A percentile compares a stretch with the other conserved stretches of the same genome.
Conservation (phyloP, 2,888 invertebrate genomes). For the Eugnorisma glareosa region DNA sequence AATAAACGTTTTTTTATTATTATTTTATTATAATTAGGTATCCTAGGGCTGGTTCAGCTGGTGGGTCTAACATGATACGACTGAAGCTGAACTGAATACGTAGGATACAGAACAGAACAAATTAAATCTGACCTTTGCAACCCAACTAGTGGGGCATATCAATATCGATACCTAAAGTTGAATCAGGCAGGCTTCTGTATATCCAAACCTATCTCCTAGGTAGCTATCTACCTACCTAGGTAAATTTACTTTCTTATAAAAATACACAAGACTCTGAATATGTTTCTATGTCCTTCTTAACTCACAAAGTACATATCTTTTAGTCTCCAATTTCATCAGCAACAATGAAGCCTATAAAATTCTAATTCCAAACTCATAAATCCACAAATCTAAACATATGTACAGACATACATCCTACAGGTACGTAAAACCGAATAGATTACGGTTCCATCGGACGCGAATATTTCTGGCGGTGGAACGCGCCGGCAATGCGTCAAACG, state of each 20-base stretch:
- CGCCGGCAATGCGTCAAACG: slow-evolving; percentile 85
- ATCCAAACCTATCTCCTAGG: neutral
- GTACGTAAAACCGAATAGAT: slow-evolving; percentile 62
- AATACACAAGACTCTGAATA: neutral
- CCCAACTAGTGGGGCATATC: neutral
- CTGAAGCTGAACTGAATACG: neutral
- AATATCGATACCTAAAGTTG: slow-evolving; percentile 7
- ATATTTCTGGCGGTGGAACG: slow-evolving; percentile 74
- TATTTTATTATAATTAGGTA: too few relatives aligned
- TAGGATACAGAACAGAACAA: neutral
- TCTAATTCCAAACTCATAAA: slow-evolving; percentile 50
- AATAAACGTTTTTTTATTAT: too few relatives aligned
- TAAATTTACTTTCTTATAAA: neutral
- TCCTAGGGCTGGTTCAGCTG: neutral
- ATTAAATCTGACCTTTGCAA: neutral
- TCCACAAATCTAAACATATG: slow-evolving; percentile 48
- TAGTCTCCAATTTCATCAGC: slow-evolving; percentile 11
- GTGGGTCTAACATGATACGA: neutral
- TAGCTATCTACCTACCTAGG: neutral
- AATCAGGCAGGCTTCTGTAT: neutral
- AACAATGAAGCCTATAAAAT: slow-evolving; percentile 48
- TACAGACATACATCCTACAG: slow-evolving; percentile 35
- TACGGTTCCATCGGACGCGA: slow-evolving; percentile 73
- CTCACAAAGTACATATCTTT: neutral
- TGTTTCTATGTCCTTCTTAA: neutral